Evolutionary conservation across 2,888 invertebrate genomes (phyloP), one percentile per base, ranked within the genome.

Genomic region (Apomyelois bistriatella): DNA sequence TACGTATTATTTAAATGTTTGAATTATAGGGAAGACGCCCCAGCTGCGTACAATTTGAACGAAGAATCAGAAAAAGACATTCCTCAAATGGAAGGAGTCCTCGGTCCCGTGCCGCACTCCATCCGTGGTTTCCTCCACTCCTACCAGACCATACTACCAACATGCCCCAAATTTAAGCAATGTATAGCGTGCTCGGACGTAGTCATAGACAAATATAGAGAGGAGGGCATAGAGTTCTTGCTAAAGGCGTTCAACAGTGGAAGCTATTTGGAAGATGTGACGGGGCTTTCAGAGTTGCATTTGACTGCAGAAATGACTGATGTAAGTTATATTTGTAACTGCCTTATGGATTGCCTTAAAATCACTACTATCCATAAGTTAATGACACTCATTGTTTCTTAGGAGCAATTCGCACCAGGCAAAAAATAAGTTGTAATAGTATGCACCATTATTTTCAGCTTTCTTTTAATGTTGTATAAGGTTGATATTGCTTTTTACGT

Each of bases 31-130:
- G 90, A 91, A 9, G 71, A 91, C 57, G 95, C 95, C 0, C 93
- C 94, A 22, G 95, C 95, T 0, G 91, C 92, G 36, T 94, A 92
- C 66, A 91, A 90, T 60, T 74, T 91, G 40, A 78, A 77, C 10
- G 76, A 74, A 30, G 73, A 73, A 13, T 64, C 72, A 0, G 82
- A 81, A 2, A 22, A 61, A 0, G 74, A 78, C 7, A 66, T 77
- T 0, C 53, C 73, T 0, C 70, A 77, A 17, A 78, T 91, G 0
- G 91, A 93, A 65, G 93, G 94, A 0, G 85, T 95, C 1, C 86
- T 99, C 0, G 98, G 99, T 0, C 91, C 95, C 0, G 88, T 98
- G 28, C 98, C 99, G 0, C 99, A 99, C 78, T 96, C 98, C 4
- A 95, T 99, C 60, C 92, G 99, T 36, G 99, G 99, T 0, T 98